phyloP scores from a whole-genome alignment of 2,888 invertebrate genomes.

The Drosophila robusta region DNA sequence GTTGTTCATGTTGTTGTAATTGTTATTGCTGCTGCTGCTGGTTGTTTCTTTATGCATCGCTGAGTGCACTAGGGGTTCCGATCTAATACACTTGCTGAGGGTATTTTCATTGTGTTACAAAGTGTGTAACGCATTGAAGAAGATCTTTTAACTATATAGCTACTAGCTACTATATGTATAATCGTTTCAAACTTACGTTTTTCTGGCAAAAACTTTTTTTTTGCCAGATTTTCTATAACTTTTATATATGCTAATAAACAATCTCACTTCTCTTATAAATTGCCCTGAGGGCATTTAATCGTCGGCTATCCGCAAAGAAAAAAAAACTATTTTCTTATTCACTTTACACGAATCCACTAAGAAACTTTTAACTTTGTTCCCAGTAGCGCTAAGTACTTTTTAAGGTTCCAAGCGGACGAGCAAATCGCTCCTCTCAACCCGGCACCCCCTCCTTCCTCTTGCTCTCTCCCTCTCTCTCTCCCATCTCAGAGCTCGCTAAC shows the following conservation, averaged over 20 bases:
- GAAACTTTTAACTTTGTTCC: slow-evolving; percentile 19
- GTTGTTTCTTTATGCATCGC: slow-evolving; percentile 66
- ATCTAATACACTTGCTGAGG: background rate
- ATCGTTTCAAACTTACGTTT: too few relatives aligned
- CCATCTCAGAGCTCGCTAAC: background rate
- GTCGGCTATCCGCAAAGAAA: too few relatives aligned
- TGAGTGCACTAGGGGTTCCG: slow-evolving; percentile 40
- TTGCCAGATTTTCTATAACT: too few relatives aligned
- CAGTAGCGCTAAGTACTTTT: slow-evolving; percentile 33
- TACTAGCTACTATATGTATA: too few relatives aligned
- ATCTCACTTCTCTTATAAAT: background rate
- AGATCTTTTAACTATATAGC: too few relatives aligned
- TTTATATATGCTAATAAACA: background rate
- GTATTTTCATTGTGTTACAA: background rate
- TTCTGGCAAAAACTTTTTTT: too few relatives aligned
- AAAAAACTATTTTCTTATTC: background rate
- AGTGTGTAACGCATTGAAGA: too few relatives aligned
- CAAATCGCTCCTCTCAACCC: too few relatives aligned
- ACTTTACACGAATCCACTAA: slow-evolving; percentile 8
- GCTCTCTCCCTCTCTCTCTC: background rate
- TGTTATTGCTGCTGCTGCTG: slow-evolving; percentile 22
- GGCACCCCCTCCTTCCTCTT: too few relatives aligned
- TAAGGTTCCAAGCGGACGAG: background rate
- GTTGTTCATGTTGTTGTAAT: slow-evolving; percentile 22
- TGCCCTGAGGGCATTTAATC: background rate